Evolutionary conservation across 2,113 vertebrate species (phyloP).

Genomic region (Ifrita kowaldi): DNA sequence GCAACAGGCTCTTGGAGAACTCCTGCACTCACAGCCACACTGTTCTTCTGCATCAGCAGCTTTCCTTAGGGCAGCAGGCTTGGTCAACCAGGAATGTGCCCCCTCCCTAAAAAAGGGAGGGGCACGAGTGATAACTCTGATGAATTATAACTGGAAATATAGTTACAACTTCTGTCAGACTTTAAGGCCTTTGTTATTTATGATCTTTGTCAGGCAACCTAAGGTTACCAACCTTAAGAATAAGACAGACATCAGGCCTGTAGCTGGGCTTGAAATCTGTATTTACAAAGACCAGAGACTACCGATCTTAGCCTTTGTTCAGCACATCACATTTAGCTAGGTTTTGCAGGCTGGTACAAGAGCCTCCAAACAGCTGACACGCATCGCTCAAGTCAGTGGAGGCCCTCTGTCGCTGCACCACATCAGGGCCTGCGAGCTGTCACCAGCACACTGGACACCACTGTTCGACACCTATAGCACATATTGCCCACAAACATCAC

Average conservation of each 20-base stretch:
- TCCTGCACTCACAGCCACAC: fast-evolving
- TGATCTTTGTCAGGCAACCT: background rate
- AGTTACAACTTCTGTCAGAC: background rate
- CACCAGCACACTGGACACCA: background rate
- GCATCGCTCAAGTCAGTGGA: fast-evolving
- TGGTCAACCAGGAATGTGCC: background rate
- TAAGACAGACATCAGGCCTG: background rate
- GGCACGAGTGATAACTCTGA: background rate
- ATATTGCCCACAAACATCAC: fast-evolving
- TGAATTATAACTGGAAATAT: background rate
- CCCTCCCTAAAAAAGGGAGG: background rate
- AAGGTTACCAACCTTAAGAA: background rate
- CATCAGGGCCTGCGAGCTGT: fast-evolving
- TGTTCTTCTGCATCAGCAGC: background rate
- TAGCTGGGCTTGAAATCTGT: background rate
- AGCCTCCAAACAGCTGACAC: background rate
- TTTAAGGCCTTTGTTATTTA: background rate
- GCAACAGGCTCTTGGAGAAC: background rate
- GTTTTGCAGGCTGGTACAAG: background rate
- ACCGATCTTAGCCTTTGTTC: background rate
- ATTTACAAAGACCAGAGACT: background rate
- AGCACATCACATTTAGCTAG: background rate
- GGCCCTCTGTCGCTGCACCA: background rate
- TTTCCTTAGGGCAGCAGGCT: background rate
- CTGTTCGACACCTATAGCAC: background rate